phyloP scores from a whole-genome alignment of 2,888 invertebrate genomes.

The Heliconius cydno region DNA sequence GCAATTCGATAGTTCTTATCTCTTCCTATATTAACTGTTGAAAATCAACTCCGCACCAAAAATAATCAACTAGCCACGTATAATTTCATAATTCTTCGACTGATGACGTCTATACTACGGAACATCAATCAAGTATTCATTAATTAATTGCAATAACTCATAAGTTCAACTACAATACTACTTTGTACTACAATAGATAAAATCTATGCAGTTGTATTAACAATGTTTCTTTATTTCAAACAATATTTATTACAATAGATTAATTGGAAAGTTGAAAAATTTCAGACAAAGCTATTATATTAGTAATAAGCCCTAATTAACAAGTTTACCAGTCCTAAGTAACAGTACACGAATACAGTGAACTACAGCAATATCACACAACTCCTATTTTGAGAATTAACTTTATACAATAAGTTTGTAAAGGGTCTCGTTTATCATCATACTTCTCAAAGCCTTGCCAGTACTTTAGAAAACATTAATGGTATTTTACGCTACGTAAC shows the following conservation, averaged over 20 bases:
- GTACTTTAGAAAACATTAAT: slow-evolving; percentile 46
- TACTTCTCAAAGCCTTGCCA: slow-evolving; percentile 45
- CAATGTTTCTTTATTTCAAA: neutral
- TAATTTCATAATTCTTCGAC: neutral
- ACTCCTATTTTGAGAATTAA: slow-evolving; percentile 42
- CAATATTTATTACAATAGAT: neutral
- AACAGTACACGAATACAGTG: slow-evolving; percentile 32
- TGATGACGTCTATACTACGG: neutral
- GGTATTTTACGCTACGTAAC: slow-evolving; percentile 49
- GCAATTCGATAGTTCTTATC: no score
- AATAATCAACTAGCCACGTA: neutral
- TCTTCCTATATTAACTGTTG: no score
- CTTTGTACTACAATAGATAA: neutral
- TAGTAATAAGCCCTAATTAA: slow-evolving; percentile 28
- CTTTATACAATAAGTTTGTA: slow-evolving; percentile 47
- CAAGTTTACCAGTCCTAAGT: slow-evolving; percentile 28
- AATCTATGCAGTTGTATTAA: no score
- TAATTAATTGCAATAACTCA: neutral
- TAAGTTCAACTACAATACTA: slow-evolving; percentile 10
- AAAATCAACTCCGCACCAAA: no score
- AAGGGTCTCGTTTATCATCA: slow-evolving; percentile 47
- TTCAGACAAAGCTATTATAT: slow-evolving; percentile 1
- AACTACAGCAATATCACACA: slow-evolving; percentile 37
- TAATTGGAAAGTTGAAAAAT: neutral
- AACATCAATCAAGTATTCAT: neutral